Conservation (phyloP, 2,888 invertebrate species). For the Mactromeris polynyma region DNA sequence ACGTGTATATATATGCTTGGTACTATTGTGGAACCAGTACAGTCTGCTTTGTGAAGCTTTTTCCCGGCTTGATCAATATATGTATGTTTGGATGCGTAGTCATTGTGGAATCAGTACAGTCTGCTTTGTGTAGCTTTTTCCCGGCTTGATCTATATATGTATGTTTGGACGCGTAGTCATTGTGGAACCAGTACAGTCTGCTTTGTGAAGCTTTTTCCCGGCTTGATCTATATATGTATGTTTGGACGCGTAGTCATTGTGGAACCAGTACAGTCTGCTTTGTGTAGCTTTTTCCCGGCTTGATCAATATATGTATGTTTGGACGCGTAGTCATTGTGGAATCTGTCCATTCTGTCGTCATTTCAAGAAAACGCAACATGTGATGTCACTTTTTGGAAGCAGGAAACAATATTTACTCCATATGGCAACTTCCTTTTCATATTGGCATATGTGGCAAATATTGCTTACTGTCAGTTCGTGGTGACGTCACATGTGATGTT, state of each 20-base stretch:
- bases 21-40: not conserved
- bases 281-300: not conserved
- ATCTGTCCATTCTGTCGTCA: not conserved
- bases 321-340: not conserved
- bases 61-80: not conserved
- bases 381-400: too few species aligned
- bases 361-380: too few species aligned
- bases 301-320: not conserved
- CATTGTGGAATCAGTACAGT: too few species aligned
- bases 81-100: not conserved
- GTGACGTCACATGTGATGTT: too few species aligned
- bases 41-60: not conserved
- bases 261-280: not conserved
- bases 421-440: too few species aligned
- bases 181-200: not conserved
- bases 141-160: not conserved
- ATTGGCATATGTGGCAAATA: too few species aligned
- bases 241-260: not conserved
- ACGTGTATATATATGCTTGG: not conserved
- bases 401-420: too few species aligned
- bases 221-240: not conserved
- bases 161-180: not conserved
- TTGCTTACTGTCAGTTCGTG: too few species aligned
- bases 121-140: not conserved
- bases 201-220: not conserved